Base-by-base conservation (phyloP, 2,113 vertebrate species). In the Takifugu bimaculatus region DNA sequence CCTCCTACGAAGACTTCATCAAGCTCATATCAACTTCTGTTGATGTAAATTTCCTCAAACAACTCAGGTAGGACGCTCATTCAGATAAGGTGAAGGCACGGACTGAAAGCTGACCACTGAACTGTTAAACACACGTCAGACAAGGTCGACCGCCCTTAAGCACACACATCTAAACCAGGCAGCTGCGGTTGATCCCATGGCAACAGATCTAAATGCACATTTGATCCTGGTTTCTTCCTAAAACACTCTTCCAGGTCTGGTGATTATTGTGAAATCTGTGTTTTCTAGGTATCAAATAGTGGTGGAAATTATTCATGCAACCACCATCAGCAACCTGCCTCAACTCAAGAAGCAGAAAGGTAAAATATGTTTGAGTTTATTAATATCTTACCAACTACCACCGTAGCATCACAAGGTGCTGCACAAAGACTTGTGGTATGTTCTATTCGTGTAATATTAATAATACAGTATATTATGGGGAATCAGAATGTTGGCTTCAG, bases 1-100 rank as follows among this genome's bases (percentile, higher is more conserved):
- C 96, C 79, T 98, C 96, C 65, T 98, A 99, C 12, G 97, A 99
- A 84, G 96, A 98, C 76, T 99, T 99, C 88, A 93, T 99, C 91
- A 99, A 98, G 79, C 94, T 99, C 60, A 99, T 99, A 87, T 95
- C 92, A 82, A 93, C 93, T 88, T 98, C 90, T 78, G 87, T 94
- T 0, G 96, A 99, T 77, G 83, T 97, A 54, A 93, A 96, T 74
- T 99, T 99, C 90, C 92, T 99, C 87, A 98, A 95, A 87, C 96
- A 97, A 71, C 93, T 99, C 90, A 98, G 97, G 96, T 64, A 74
- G 2, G 80, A 51, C 43, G 15, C 64, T 3, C 20, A 20, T 20
- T 20, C 20, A 20, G 20, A 20, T 20, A 20, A 20, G 20, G 20
- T 20, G 20, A 20, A 20, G 20, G 20, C 20, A 20, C 20, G 20